Evolutionary conservation across 2,797 vertebrate genomes (phyloP), one percentile per base, ranked within the genome.

Genomic region (Clarias laeviceps): DNA sequence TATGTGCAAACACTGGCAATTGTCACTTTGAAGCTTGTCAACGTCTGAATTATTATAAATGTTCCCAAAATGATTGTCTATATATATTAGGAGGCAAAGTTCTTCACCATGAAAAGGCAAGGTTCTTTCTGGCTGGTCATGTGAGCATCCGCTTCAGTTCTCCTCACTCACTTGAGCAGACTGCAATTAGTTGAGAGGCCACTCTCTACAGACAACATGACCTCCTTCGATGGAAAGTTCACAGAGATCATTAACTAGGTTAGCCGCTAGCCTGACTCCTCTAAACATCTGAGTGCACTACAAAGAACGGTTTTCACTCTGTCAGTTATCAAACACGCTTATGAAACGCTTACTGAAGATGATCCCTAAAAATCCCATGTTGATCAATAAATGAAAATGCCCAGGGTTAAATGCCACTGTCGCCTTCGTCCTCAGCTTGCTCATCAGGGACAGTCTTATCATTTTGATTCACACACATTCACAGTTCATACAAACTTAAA

Each of bases 71-170:
- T 61, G 1, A 15, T 78, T 12, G 18, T 12, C 32, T 32, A 59
- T 78, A 15, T 37, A 34, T 61, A 37, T 3, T 22, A 1, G 5
- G 1, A 6, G 5, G 2, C 5, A 12, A 74, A 12, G 45, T 50
- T 11, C 45, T 50, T 50, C 32, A 1, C 4, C 20, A 61, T 59
- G 5, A 32, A 11, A 81, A 81, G 27, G 29, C 45, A n/a, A 20
- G 54, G 22, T 45, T 80, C 59, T 80, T 64, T 65, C 61, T 65
- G 78, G 61, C 61, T 7, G 15, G 27, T 65, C 78, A 80, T 27
- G 4, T 50, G 22, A 40, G 22, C 34, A 40, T 64, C 32, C 62
- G 15, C 62, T 66, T 65, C 62, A 54, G 87, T 91, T 89, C 79
- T 54, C 79, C 62, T 65, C 79, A 81, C 5, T 66, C 59, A 80